Evolutionary conservation across 1,140 invertebrate genomes (phyloP).

Genomic region (Helicoverpa zea): DNA sequence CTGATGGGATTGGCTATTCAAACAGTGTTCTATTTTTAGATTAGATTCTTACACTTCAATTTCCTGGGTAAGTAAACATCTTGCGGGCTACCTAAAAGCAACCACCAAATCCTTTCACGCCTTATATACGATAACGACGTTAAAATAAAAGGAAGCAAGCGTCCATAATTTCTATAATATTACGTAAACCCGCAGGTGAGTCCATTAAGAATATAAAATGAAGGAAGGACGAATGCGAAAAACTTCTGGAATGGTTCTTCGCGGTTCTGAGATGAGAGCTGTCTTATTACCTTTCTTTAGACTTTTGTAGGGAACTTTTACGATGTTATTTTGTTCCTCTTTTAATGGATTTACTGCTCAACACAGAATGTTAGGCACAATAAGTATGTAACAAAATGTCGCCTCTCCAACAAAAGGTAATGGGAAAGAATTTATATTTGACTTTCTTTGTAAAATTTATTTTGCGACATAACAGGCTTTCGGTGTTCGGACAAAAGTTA

Average conservation of each 20-base stretch:
- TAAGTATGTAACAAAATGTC: conserved; percentile 47
- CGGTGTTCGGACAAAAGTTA: conserved; percentile 14
- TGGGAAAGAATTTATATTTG: conserved; percentile 44
- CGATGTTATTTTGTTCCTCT: conserved; percentile 46
- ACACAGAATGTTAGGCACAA: conserved; percentile 47
- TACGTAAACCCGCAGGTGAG: conserved; percentile 60
- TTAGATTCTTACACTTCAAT: too few species aligned
- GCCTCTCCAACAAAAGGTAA: conserved; percentile 34
- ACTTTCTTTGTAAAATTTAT: conserved; percentile 34
- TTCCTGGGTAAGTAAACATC: background rate
- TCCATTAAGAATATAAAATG: conserved; percentile 76
- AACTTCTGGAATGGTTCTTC: conserved; percentile 65
- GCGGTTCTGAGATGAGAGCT: conserved; percentile 63
- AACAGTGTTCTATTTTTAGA: too few species aligned
- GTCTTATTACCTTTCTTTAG: conserved; percentile 60
- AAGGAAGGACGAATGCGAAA: conserved; percentile 68
- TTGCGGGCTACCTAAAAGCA: background rate
- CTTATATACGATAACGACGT: conserved; percentile 35
- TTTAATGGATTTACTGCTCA: conserved; percentile 51
- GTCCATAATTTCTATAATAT: conserved; percentile 60
- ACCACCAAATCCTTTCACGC: conserved; percentile 7
- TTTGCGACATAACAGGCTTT: conserved; percentile 31
- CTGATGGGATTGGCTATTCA: too few species aligned
- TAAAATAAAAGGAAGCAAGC: conserved; percentile 57
- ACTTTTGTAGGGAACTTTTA: conserved; percentile 44